phyloP scores from a whole-genome alignment of 2,888 invertebrate species.

The Phytoseiulus persimilis region DNA sequence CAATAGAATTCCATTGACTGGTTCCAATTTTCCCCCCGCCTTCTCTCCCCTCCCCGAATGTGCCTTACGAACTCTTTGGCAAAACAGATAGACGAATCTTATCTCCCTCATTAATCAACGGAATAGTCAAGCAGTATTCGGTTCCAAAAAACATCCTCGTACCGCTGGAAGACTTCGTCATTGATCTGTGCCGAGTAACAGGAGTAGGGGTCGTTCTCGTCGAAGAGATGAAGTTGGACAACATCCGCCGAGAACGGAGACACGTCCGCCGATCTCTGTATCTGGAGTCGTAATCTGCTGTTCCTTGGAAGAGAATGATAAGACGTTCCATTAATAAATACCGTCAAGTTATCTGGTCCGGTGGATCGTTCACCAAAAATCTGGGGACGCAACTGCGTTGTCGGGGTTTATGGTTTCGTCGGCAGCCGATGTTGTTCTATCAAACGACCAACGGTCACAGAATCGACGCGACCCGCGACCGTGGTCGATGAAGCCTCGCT shows the following conservation, averaged over 20 bases:
- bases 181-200: constrained; percentile 22
- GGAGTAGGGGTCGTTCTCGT: constrained; percentile 16
- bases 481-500: too few relatives aligned
- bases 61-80: too few relatives aligned
- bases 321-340: not conserved
- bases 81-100: too few relatives aligned
- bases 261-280: not conserved
- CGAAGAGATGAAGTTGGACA: constrained; percentile 14
- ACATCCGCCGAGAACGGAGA: constrained; percentile 13
- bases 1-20: too few relatives aligned
- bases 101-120: too few relatives aligned
- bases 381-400: not conserved
- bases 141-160: not conserved
- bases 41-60: too few relatives aligned
- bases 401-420: too few relatives aligned
- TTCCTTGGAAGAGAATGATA: not conserved
- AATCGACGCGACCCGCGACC: too few relatives aligned
- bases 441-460: too few relatives aligned
- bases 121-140: too few relatives aligned
- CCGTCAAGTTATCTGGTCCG: not conserved
- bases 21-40: too few relatives aligned
- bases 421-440: too few relatives aligned
- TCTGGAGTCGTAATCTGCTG: constrained; percentile 17
- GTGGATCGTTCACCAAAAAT: not conserved
- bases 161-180: constrained; percentile 26